Evolutionary conservation across 2,797 vertebrate species (phyloP), one percentile per base, ranked within the genome.

Genomic region (Rhinogobio ventralis): DNA sequence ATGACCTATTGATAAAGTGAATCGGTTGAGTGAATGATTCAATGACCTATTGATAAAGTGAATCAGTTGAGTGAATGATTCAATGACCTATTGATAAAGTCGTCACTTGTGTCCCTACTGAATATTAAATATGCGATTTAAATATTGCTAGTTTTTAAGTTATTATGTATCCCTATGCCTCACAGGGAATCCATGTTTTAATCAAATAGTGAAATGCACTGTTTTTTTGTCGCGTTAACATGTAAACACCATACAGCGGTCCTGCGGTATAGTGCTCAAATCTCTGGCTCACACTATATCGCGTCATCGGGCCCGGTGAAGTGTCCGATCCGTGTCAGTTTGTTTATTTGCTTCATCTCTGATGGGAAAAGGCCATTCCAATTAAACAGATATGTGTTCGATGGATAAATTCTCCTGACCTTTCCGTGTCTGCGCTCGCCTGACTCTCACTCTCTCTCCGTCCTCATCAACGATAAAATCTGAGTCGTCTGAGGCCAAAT

Each of bases 321-420:
- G 68, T 64, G 73, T 42, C 80, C 73, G 87, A 90, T 85, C 66
- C 88, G 82, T 86, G 72, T 86, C 87, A 86, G 83, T 68, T 76
- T 87, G 77, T 90, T 90, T 85, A 87, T 87, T 82, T 84, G 71
- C 69, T 87, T 79, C 83, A 74, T 88, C 89, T 82, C 88, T 92
- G 90, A 92, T 88, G 90, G 87, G 75, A 91, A 93, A 92, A 93
- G 90, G 93, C 90, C 87, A 91, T 89, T 93, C 92, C 92, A 93
- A 94, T 94, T 93, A 91, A 86, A 92, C 79, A 88, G 91, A 92
- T 90, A 89, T 85, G 91, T 86, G 81, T 79, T 15, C 85, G 89
- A 91, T 89, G 91, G 91, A 92, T 86, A 87, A 89, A 85, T 86
- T 85, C 87, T 86, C 81, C 86, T 93, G 93, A 93, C 93, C 93